Evolutionary conservation across 2,888 invertebrate species (phyloP).

Genomic region (Sesia apiformis): DNA sequence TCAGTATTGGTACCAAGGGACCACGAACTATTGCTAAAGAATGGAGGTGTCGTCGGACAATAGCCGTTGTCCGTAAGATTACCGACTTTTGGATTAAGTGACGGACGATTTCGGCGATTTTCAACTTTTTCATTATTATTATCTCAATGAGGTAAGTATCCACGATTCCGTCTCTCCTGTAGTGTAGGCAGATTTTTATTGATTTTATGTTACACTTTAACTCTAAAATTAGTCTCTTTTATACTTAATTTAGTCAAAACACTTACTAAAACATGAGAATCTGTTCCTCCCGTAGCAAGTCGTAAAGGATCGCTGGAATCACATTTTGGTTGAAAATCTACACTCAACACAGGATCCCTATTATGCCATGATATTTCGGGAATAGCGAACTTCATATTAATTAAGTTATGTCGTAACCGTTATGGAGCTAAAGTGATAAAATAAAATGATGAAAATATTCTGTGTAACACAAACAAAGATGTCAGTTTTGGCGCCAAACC

Average conservation of each 20-base stretch:
- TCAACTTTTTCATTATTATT: background rate
- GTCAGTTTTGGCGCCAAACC: too few relatives aligned
- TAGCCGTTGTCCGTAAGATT: too few relatives aligned
- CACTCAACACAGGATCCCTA: conserved; percentile 92
- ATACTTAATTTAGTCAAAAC: background rate
- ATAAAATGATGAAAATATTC: too few relatives aligned
- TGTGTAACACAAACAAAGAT: too few relatives aligned
- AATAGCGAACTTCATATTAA: conserved; percentile 91
- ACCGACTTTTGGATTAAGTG: too few relatives aligned
- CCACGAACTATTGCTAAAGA: too few relatives aligned
- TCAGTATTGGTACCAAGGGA: too few relatives aligned
- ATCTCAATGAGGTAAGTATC: background rate
- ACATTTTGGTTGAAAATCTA: conserved; percentile 84
- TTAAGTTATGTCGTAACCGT: background rate
- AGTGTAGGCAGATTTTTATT: background rate
- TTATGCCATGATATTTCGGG: conserved; percentile 99
- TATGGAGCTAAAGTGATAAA: too few relatives aligned
- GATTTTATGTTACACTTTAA: too few relatives aligned
- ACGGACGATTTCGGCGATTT: too few relatives aligned
- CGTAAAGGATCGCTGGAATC: conserved; percentile 77
- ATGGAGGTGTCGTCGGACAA: too few relatives aligned
- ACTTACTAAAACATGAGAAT: conserved; percentile 90
- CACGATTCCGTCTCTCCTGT: background rate
- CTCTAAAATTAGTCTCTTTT: too few relatives aligned
- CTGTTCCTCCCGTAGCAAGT: conserved; percentile 92